These are phyloP conservation scores for Periphyllus acericola DNA, from an alignment of 2,888 invertebrate genomes.

Conservation along the genomic window DNA sequence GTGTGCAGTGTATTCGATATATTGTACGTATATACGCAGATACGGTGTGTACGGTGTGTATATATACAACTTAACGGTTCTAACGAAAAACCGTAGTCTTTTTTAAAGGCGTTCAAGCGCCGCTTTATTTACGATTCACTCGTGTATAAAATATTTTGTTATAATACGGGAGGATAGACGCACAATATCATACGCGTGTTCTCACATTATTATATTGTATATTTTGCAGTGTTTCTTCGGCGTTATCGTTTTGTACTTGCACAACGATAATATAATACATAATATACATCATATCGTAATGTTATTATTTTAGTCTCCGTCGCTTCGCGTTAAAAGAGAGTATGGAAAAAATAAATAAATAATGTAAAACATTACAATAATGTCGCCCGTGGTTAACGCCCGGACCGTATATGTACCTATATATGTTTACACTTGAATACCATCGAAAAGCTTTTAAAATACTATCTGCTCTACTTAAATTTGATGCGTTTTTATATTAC, in stretches of 20 bases:
- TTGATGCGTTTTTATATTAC: neutral
- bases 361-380: neutral
- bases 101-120: neutral
- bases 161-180: neutral
- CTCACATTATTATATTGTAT: neutral
- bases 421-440: neutral
- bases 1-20: neutral
- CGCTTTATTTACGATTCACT: neutral
- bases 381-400: neutral
- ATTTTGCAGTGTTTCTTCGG: neutral
- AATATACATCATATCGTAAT: neutral
- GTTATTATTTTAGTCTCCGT: constrained; percentile 18
- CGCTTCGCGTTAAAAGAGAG: neutral
- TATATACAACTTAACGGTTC: neutral
- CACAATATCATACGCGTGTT: neutral
- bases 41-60: no score
- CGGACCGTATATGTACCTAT: neutral
- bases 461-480: constrained; percentile 19
- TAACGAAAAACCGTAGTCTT: constrained; percentile 5
- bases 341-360: constrained; percentile 1
- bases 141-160: neutral
- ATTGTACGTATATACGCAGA: no score
- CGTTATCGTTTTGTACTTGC: neutral
- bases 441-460: constrained; percentile 3
- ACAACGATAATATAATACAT: neutral